Conservation (phyloP, 1,140 invertebrate species). For the Hycleus phaleratus region DNA sequence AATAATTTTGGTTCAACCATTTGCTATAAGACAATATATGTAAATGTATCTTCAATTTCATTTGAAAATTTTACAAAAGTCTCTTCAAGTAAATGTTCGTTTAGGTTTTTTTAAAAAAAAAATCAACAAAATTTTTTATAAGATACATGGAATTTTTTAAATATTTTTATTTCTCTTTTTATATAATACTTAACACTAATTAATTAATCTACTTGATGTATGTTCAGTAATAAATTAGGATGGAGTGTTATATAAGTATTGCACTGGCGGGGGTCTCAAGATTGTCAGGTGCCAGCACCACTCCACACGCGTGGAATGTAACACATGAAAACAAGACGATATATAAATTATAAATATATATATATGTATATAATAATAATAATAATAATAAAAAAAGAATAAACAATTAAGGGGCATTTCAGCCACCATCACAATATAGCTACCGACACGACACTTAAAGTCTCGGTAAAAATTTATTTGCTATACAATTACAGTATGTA, state of each 20-base stretch:
- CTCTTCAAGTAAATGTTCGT: no score
- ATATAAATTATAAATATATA: constrained; percentile 41
- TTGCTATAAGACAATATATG: no score
- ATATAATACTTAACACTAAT: constrained; percentile 39
- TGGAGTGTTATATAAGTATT: constrained; percentile 37
- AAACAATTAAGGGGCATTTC: constrained; percentile 29
- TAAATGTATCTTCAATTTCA: no score
- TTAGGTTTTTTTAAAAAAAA: no score
- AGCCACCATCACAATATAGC: constrained; percentile 38
- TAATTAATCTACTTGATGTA: constrained; percentile 35
- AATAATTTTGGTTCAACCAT: no score
- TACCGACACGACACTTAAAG: constrained; percentile 35
- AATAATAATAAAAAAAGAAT: not conserved
- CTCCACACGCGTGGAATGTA: constrained; percentile 38
- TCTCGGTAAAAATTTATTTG: constrained; percentile 31
- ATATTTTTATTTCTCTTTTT: constrained; percentile 33
- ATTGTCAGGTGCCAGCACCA: constrained; percentile 36
- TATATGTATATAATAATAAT: constrained; percentile 20
- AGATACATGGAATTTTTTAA: constrained; percentile 17
- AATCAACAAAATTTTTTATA: no score
- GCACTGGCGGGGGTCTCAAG: constrained; percentile 35
- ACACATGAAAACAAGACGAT: constrained; percentile 39
- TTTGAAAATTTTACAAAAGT: no score
- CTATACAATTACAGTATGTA: constrained; percentile 27
- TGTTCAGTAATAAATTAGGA: constrained; percentile 38